Evolutionary conservation across 2,113 vertebrate species (phyloP).

Genomic region (Oncorhynchus keta): DNA sequence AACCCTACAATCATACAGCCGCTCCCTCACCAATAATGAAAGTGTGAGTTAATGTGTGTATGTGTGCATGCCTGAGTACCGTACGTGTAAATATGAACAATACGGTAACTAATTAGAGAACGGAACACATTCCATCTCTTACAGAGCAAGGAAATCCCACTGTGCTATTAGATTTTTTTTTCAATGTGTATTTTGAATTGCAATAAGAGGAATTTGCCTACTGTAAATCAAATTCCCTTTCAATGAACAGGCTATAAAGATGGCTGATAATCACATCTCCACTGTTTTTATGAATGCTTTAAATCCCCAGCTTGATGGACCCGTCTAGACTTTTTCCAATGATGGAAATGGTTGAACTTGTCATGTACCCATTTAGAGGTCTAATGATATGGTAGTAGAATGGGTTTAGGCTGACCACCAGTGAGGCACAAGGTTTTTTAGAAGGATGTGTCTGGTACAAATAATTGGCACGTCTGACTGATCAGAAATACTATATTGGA

Average conservation of each 20-base stretch:
- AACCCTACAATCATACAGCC: conserved; percentile 47
- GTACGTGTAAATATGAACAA: conserved; percentile 13
- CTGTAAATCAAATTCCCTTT: conserved; percentile 32
- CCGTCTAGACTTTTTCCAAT: neutral
- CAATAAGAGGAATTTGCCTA: conserved; percentile 31
- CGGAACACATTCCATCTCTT: conserved; percentile 49
- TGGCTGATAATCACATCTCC: neutral
- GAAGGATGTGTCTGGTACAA: conserved; percentile 39
- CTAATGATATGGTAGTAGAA: neutral
- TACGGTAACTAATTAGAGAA: conserved; percentile 65
- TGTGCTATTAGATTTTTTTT: conserved; percentile 29
- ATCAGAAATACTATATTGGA: conserved; percentile 41
- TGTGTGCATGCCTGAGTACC: no score
- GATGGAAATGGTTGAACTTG: neutral
- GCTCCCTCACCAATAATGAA: conserved; percentile 28
- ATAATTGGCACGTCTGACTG: conserved; percentile 16
- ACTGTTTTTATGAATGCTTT: neutral
- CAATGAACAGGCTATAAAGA: conserved; percentile 27
- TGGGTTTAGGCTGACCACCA: conserved; percentile 21
- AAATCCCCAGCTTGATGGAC: conserved; percentile 4
- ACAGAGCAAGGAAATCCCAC: conserved; percentile 50
- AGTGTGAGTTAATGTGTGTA: conserved; percentile 19
- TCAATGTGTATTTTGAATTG: neutral
- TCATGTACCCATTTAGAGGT: neutral
- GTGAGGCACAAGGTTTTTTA: conserved; percentile 35